phyloP scores from a whole-genome alignment of 2,888 invertebrate genomes.

The Clanis bilineata region DNA sequence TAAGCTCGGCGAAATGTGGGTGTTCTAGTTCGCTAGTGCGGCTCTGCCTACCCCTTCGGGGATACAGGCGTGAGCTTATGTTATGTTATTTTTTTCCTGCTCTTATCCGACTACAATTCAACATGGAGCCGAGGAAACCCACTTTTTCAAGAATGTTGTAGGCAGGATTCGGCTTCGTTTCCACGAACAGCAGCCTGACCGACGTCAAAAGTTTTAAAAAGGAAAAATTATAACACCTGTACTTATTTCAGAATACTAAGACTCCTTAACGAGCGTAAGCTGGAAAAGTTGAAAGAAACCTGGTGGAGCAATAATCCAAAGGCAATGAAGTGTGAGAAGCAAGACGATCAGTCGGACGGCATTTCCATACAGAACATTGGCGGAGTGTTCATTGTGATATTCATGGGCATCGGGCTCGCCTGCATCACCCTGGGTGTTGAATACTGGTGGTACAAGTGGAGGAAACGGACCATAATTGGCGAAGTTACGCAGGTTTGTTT shows the following conservation, averaged over 20 bases:
- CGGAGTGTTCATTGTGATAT: slow-evolving; percentile 98
- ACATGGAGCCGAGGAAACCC: no score
- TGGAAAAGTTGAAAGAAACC: slow-evolving; percentile 96
- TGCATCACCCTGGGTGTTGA: slow-evolving; percentile 95
- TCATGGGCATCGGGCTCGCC: slow-evolving; percentile 96
- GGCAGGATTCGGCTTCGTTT: no score
- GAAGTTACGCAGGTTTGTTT: slow-evolving; percentile 81
- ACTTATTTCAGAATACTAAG: slow-evolving; percentile 89
- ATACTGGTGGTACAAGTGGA: slow-evolving; percentile 95
- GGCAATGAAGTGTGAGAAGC: slow-evolving; percentile 89
- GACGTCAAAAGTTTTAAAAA: no score
- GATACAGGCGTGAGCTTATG: no score
- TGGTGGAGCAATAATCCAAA: slow-evolving; percentile 97
- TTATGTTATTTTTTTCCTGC: no score
- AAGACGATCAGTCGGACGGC: slow-evolving; percentile 97
- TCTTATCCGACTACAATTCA: no score
- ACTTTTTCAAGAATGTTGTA: no score
- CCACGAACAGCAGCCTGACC: no score
- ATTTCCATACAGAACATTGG: slow-evolving; percentile 99
- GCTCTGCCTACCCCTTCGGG: no score
- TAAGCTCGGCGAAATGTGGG: no score
- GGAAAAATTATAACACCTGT: not conserved
- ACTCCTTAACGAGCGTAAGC: slow-evolving; percentile 93
- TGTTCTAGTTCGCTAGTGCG: no score
- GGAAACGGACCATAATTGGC: slow-evolving; percentile 83